Conservation (phyloP, 2,113 vertebrate species). For the Nematolebias whitei region DNA sequence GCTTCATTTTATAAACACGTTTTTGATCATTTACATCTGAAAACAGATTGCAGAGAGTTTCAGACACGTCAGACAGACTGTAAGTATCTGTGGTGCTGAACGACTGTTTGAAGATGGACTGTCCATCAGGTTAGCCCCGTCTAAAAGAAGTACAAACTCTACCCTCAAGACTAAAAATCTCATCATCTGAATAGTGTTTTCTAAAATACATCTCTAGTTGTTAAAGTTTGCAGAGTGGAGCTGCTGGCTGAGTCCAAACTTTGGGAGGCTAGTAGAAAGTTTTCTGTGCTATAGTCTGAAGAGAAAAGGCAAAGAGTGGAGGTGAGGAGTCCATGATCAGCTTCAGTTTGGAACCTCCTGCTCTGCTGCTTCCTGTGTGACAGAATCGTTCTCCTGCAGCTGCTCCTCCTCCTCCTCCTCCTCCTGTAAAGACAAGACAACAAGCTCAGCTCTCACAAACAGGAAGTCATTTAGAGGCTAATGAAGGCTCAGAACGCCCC, state of each 20-base stretch:
- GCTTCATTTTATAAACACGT: slow-evolving; percentile 47
- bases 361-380: slow-evolving; percentile 81
- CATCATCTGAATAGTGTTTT: slow-evolving; percentile 24
- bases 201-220: slow-evolving; percentile 52
- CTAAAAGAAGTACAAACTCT: slow-evolving; percentile 55
- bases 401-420: slow-evolving; percentile 77
- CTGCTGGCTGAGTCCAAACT: slow-evolving; percentile 34
- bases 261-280: slow-evolving; percentile 53
- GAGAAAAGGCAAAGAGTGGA: slow-evolving; percentile 24
- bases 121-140: neutral
- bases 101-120: neutral
- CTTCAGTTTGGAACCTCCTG: slow-evolving; percentile 69
- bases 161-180: slow-evolving; percentile 32
- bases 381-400: slow-evolving; percentile 69
- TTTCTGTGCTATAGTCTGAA: slow-evolving; percentile 36
- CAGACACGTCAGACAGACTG: slow-evolving; percentile 1
- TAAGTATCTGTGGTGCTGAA: no score
- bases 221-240: slow-evolving; percentile 17
- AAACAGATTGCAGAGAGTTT: slow-evolving; percentile 59
- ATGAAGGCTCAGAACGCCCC: no score
- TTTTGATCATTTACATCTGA: slow-evolving; percentile 60
- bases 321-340: neutral
- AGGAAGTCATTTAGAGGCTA: no score
- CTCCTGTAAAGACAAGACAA: slow-evolving; percentile 65
- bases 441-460: neutral